Evolutionary conservation across 2,888 invertebrate genomes (phyloP), one percentile per base, ranked within the genome.

Genomic region (Perizoma flavofasciatum): DNA sequence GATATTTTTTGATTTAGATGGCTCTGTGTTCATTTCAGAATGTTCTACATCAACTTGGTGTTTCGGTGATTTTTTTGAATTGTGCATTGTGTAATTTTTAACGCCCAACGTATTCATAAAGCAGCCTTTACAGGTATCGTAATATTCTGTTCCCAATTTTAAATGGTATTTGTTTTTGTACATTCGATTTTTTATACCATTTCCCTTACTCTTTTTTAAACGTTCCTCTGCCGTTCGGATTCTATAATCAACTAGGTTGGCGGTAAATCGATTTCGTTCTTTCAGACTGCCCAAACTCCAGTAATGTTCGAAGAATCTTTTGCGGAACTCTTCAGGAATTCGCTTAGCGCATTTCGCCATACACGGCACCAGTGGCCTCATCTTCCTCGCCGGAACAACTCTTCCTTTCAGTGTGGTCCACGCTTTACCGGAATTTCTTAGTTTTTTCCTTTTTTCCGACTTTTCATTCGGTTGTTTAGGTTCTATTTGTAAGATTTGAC

Each of bases 251-350:
- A 56, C 45, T 7, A 50, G 33, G 6, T 33, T 46, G 6, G 7
- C 10, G n/a, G 10, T 51, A 0, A 5, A 4, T 40, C 40, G 39
- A 11, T 10, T 4, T 10, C 22, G 22, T 22, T 54, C 40, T 8
- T 10, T 8, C 3, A 4, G 5, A 34, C 10, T 47, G 37, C 4
- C 22, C 22, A 54, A 54, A 7, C 39, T 47, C 10, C 33, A 33
- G 35, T 40, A 54, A 10, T 54, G 40, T n/a, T 46, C n/a, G 41
- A 33, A 46, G 7, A 46, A 50, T 40, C 46, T 33, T 34, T 22
- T 8, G 8, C 40, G 39, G 32, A 50, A 39, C 5, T 45, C 40
- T 4, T 40, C 11, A 10, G 45, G 56, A 5, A 40, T 49, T 45
- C n/a, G 40, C 2, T 46, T 34, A 11, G 8, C 40, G 35, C 46